Conservation (phyloP, 1,140 invertebrate genomes). For the Drosophila kurseongensis region DNA sequence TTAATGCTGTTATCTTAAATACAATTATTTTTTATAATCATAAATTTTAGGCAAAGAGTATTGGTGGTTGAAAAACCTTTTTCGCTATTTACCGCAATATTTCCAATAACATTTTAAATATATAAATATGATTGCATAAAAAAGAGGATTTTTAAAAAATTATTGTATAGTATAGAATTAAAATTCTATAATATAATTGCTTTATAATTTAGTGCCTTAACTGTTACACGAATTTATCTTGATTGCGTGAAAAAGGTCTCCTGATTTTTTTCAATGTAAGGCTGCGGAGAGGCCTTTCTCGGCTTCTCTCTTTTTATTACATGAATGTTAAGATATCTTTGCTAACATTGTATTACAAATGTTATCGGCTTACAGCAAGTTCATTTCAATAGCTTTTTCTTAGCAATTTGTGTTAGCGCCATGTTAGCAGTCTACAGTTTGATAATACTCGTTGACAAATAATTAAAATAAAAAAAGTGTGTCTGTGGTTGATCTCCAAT, state of each 20-base stretch:
- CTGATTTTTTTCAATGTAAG: neutral
- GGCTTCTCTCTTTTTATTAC: conserved; percentile 18
- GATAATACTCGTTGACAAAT: conserved; percentile 20
- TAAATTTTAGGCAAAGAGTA: too few species aligned
- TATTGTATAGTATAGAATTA: neutral
- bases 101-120: too few species aligned
- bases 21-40: too few species aligned
- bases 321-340: neutral
- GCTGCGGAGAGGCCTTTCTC: too few species aligned
- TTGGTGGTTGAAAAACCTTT: neutral
- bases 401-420: neutral
- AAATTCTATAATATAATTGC: too few species aligned
- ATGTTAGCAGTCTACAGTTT: conserved; percentile 18
- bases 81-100: too few species aligned
- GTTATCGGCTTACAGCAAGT: conserved; percentile 13
- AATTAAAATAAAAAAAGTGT: conserved; percentile 31
- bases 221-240: too few species aligned
- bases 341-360: conserved; percentile 12
- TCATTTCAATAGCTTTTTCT: neutral
- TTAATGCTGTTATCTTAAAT: too few species aligned
- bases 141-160: neutral
- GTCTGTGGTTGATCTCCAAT: conserved; percentile 22
- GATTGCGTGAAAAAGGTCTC: too few species aligned
- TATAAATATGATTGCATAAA: too few species aligned
- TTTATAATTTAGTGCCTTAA: too few species aligned